These are phyloP conservation scores for Lasioglossum malachurum DNA, from an alignment of 2,888 invertebrate species.

Conservation along the genomic window DNA sequence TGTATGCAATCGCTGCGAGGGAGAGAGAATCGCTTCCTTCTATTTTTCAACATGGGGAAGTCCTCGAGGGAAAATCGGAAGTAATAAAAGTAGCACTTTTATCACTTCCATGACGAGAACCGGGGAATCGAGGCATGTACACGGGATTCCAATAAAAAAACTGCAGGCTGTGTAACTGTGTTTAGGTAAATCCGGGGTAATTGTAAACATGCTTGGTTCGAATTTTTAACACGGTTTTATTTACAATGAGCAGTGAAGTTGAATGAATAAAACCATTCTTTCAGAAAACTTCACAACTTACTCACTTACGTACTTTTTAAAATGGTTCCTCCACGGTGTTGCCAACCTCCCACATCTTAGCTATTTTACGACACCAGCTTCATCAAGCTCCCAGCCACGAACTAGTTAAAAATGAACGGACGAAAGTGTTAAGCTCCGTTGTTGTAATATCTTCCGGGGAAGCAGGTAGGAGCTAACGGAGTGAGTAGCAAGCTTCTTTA, in stretches of 20 bases:
- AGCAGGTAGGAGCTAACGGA: not conserved
- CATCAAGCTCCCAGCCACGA: constrained; percentile 8
- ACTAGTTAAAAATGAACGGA: constrained; percentile 25
- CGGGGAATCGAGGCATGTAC: not conserved
- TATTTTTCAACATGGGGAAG: not conserved
- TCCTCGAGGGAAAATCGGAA: not conserved
- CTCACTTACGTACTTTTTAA: too few species aligned
- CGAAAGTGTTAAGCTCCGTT: constrained; percentile 31
- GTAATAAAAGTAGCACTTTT: constrained; percentile 9
- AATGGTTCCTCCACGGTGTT: not conserved
- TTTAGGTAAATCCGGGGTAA: not conserved
- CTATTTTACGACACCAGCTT: not conserved
- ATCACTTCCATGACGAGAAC: not conserved
- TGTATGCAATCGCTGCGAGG: not conserved
- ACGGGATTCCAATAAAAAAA: not conserved
- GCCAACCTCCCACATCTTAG: not conserved
- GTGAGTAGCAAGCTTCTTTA: constrained; percentile 20
- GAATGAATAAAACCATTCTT: not conserved
- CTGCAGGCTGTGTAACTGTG: not conserved
- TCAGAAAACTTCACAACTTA: not conserved
- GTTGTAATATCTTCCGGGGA: constrained; percentile 20
- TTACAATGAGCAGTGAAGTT: not conserved
- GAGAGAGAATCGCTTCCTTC: not conserved
- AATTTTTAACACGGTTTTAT: not conserved
- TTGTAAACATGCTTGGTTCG: not conserved